Conservation (phyloP, 2,888 invertebrate genomes). For the Aelia acuminata region DNA sequence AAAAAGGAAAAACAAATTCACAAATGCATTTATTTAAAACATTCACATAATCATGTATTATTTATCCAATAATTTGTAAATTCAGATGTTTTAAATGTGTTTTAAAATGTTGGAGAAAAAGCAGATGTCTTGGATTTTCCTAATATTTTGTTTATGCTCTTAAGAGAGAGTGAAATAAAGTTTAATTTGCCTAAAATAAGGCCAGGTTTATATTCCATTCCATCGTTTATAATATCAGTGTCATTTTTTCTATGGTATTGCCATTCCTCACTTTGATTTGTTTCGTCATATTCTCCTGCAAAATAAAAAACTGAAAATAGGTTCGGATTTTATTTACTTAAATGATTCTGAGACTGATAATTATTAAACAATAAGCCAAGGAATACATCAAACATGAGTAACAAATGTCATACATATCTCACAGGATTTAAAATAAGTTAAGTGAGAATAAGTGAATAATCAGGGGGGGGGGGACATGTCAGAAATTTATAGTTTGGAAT, state of each 20-base stretch:
- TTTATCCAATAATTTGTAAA: neutral
- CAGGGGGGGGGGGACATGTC: too few species aligned
- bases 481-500: too few species aligned
- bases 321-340: neutral
- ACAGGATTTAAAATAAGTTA: too few species aligned
- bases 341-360: neutral
- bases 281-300: neutral
- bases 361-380: neutral
- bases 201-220: neutral
- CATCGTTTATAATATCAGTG: neutral
- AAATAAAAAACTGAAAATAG: neutral
- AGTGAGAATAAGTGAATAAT: too few species aligned
- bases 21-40: neutral
- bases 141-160: conserved; percentile 28
- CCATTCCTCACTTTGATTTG: neutral
- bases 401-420: too few species aligned
- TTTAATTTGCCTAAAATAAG: conserved; percentile 25
- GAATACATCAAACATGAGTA: too few species aligned
- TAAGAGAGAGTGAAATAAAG: conserved; percentile 46
- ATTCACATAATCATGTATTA: neutral
- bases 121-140: neutral
- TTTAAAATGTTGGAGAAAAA: neutral
- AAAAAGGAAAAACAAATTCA: neutral
- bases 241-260: neutral
- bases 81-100: neutral